These are phyloP conservation scores for Conomelus anceps DNA, from an alignment of 2,888 invertebrate species.

Conservation along the genomic window DNA sequence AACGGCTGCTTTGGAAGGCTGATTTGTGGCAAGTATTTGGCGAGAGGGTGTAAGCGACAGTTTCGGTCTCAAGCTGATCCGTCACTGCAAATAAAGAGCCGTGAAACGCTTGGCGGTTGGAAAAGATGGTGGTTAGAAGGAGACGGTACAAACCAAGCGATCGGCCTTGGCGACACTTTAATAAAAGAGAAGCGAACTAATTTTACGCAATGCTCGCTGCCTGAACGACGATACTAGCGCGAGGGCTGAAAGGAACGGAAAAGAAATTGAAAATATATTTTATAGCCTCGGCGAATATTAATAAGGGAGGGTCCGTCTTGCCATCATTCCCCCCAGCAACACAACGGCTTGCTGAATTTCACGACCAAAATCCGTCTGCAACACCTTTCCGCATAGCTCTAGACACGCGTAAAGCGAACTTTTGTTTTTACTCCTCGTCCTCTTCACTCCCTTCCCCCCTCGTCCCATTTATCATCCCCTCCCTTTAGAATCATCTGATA, in stretches of 20 bases:
- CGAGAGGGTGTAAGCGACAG: neutral
- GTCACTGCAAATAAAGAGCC: neutral
- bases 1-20: neutral
- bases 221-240: neutral
- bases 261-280: slow-evolving; percentile 21
- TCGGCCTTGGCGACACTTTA: neutral
- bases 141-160: too few species aligned
- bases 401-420: neutral
- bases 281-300: slow-evolving; percentile 17
- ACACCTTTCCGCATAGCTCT: neutral
- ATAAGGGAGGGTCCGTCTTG: neutral
- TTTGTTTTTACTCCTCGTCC: neutral
- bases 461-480: too few species aligned
- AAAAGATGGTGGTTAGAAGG: neutral
- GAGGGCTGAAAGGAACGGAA: neutral
- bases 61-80: neutral
- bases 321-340: too few species aligned
- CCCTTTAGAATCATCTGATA: too few species aligned
- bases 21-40: neutral
- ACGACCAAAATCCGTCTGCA: neutral
- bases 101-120: too few species aligned
- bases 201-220: slow-evolving; percentile 9
- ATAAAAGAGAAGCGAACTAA: neutral
- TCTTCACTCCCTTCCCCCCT: too few species aligned
- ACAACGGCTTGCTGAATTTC: neutral